phyloP scores from a whole-genome alignment of 2,888 invertebrate genomes.

The Scaptomyza tumidula region DNA sequence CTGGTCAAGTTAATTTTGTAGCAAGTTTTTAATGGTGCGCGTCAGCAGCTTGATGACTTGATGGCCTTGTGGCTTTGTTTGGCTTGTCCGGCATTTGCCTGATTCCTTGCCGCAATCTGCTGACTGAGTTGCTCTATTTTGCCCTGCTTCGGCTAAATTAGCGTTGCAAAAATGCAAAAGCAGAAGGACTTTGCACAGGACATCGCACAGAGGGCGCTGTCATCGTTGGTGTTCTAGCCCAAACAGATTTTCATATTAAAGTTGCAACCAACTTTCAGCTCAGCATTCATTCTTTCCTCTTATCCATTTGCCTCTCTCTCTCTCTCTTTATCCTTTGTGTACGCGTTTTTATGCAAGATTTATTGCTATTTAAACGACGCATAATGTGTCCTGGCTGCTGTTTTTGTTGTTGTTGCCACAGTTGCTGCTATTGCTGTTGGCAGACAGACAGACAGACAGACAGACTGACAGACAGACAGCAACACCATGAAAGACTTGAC shows the following conservation, averaged over 20 bases:
- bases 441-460: constrained; percentile 44
- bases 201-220: constrained; percentile 37
- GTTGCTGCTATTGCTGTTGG: constrained; percentile 39
- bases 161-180: constrained; percentile 80
- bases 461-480: constrained; percentile 37
- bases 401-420: constrained; percentile 32
- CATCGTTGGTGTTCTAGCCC: constrained; percentile 57
- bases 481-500: constrained; percentile 65
- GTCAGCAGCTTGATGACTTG: constrained; percentile 50
- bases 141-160: constrained; percentile 74
- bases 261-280: constrained; percentile 64
- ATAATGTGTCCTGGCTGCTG: constrained; percentile 69
- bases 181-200: constrained; percentile 41
- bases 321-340: background rate
- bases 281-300: background rate
- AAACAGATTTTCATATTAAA: constrained; percentile 76
- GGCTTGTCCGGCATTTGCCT: constrained; percentile 27
- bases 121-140: constrained; percentile 68
- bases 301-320: background rate
- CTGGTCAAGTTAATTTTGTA: constrained; percentile 61
- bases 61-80: constrained; percentile 40
- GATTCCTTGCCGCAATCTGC: constrained; percentile 40
- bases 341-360: constrained; percentile 81
- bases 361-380: constrained; percentile 82
- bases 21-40: constrained; percentile 61